These are phyloP conservation scores for Halcyon chelicuti DNA, from an alignment of 2,797 vertebrate genomes.

Conservation along the genomic window DNA sequence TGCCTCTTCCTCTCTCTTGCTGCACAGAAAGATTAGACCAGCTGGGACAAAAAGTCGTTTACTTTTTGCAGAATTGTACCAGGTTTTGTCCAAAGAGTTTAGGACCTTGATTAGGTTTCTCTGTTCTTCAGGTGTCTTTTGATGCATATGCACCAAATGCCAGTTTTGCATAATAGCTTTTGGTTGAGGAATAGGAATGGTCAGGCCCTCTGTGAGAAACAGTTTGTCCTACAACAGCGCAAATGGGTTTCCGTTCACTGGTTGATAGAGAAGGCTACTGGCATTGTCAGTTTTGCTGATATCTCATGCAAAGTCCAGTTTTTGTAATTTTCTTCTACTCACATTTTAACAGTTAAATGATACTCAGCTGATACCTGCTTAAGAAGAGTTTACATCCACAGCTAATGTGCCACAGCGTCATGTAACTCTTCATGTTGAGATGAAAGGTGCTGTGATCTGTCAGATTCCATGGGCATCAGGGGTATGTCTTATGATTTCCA, in stretches of 20 bases:
- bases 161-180: not conserved
- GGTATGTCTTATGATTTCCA: not conserved
- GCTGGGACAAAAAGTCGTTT: not conserved
- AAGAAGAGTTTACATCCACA: not conserved
- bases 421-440: not conserved
- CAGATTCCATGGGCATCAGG: not conserved
- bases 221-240: not conserved
- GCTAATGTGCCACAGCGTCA: not conserved
- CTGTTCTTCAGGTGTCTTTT: not conserved
- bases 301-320: not conserved
- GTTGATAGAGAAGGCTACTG: not conserved
- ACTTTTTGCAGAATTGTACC: not conserved
- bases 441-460: not conserved
- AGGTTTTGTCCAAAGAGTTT: not conserved
- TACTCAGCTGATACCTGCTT: accelerated
- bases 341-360: not conserved
- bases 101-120: not conserved
- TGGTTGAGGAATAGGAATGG: not conserved
- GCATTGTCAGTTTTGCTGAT: not conserved
- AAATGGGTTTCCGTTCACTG: not conserved
- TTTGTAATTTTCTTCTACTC: not conserved
- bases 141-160: not conserved
- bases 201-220: not conserved
- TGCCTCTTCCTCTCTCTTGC: not conserved
- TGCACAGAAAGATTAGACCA: not conserved